Base-by-base conservation (phyloP, 2,113 vertebrate species). In the Ailuropoda melanoleuca region DNA sequence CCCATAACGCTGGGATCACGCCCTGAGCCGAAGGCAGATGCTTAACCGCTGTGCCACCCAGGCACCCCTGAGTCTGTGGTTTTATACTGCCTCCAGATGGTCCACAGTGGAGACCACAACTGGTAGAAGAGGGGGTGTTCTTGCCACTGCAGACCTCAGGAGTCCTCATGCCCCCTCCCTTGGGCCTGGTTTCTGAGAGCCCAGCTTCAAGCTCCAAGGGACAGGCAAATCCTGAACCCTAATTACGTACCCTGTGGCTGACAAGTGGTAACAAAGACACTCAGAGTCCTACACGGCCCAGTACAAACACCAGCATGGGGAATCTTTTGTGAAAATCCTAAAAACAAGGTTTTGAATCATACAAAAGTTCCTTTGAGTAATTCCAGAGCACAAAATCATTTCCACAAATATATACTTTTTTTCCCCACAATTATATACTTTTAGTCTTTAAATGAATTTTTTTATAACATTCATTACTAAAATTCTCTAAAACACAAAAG, bases 101-200 rank as follows among this genome's bases (percentile, higher is more conserved):
- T 64, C 34, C 34, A 55, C n/a, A 1, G 3, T 1, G 10, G 50
- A 90, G 23, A 19, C 70, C 15, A 55, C 1, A 0, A 4, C 46
- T 0, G 17, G 58, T 12, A 83, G n/a, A 37, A 31, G 55, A 24
- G 11, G 72, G 12, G 37, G 56, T 5, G 31, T n/a, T 21, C 4
- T 34, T 18, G 31, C 34, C 17, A 34, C 64, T 4, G 0, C 0
- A 7, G 37, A 58, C 4, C 55, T 74, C 10, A 2, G n/a, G 0
- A 6, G 53, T 18, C 70, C 66, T 64, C 66, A 39, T 0, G 6
- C 34, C 34, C 19, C 55, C 29, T 64, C 55, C 56, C n/a, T 1
- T 0, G 58, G 55, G 46, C 24, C 24, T 4, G 1, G 53, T 58
- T 13, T 9, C 9, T 39, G 43, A 60, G 39, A 58, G 68, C 18